These are phyloP conservation scores for Balaenoptera acutorostrata DNA, from an alignment of 2,113 vertebrate genomes.

Conservation along the genomic window DNA sequence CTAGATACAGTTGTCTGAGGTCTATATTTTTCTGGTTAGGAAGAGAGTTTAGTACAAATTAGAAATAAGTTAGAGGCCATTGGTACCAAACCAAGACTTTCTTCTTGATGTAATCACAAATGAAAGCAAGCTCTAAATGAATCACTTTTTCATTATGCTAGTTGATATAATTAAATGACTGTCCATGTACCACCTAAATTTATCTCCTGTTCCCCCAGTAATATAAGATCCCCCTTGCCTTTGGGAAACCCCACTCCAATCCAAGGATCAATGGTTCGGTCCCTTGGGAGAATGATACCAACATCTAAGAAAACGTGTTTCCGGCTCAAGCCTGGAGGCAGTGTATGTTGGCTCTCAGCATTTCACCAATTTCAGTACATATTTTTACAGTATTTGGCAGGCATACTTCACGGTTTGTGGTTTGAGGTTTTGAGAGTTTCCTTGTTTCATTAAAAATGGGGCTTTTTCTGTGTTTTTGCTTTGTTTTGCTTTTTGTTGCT, in stretches of 20 bases:
- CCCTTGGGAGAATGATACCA: not conserved
- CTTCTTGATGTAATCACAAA: not conserved
- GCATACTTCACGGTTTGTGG: constrained; percentile 35
- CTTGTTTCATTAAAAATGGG: constrained; percentile 54
- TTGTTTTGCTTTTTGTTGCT: not conserved
- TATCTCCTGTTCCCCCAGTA: not conserved
- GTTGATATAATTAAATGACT: not conserved
- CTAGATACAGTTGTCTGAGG: not conserved
- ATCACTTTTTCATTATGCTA: not conserved
- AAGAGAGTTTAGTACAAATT: not conserved
- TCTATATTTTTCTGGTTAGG: not conserved
- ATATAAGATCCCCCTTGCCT: not conserved
- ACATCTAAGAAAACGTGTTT: not conserved
- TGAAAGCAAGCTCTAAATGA: not conserved
- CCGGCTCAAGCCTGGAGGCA: not conserved
- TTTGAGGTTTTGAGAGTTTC: constrained; percentile 48
- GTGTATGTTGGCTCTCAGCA: not conserved
- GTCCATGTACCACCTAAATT: not conserved
- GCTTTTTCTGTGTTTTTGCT: constrained; percentile 16
- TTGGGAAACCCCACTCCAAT: not conserved
- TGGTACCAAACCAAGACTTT: not conserved
- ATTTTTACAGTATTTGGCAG: constrained; percentile 1
- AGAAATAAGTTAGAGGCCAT: not conserved
- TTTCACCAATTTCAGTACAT: not conserved
- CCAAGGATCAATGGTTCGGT: not conserved